Evolutionary conservation across 2,888 invertebrate genomes (phyloP), one percentile per base, ranked within the genome.

Genomic region (Sinotaia quadrata): DNA sequence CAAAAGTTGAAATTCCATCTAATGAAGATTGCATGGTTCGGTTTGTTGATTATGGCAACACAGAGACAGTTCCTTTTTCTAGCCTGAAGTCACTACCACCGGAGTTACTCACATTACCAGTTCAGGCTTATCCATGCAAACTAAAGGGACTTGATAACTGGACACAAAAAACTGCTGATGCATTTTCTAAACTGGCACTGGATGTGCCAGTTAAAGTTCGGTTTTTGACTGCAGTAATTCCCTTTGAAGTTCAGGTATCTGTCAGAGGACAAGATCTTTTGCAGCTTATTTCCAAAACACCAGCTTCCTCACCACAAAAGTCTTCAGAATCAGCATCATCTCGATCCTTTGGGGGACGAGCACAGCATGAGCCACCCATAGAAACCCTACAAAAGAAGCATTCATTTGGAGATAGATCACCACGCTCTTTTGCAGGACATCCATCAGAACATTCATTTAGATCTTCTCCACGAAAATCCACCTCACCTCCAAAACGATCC

Each of bases 11-110:
- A 8, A 58, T 73, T 1, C 61, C 72, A 2, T 31, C 63, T 59
- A 65, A 21, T 4, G 61, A 47, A 15, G 72, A 63, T 2, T 71
- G 69, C 2, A 69, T 69, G 54, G 81, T 81, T 8, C 74, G 73
- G 37, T 83, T 83, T 75, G 75, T 83, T 21, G 83, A 83, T 62
- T 86, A 86, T 74, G 87, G 87, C 27, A 86, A 85, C 59, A 68
- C 76, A 4, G 85, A 85, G 52, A 41, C 57, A 1, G 62, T 76
- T 8, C 12, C 41, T 10, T 2, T 36, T 18, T 33, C 44, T 56
- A 67, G 59, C 47, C 52, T 78, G 7, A 75, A 70, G 52, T 56
- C 67, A 7, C 57, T 78, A 10, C 58, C 69, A 33, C 59, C 75
- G n/a, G 70, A 74, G 31, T 31, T 71, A 12, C 51, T 75, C 15